Conservation (phyloP, 2,888 invertebrate genomes). For the Caenorhabditis sp. region DNA sequence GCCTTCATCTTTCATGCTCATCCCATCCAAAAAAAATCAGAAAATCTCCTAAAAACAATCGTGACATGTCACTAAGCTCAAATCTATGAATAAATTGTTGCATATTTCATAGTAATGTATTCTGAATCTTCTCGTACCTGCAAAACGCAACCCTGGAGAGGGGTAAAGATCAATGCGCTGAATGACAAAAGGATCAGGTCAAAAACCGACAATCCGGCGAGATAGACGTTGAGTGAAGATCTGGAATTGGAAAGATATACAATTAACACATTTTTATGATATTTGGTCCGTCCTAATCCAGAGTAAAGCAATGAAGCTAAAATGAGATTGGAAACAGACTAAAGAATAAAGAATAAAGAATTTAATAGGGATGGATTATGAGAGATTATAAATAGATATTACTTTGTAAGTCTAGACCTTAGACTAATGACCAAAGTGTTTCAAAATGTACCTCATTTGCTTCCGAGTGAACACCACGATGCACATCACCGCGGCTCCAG, state of each 20-base stretch:
- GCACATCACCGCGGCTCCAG: constrained; percentile 75
- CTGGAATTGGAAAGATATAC: constrained; percentile 50
- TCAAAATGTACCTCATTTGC: constrained; percentile 75
- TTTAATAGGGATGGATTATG: constrained; percentile 34
- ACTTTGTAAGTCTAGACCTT: constrained; percentile 28
- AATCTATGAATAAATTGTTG: constrained; percentile 56
- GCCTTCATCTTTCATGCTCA: too few species aligned
- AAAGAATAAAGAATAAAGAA: constrained; percentile 25
- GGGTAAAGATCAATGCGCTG: constrained; percentile 78
- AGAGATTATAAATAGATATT: too few species aligned
- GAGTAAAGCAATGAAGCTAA: too few species aligned
- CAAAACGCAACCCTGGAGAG: constrained; percentile 72
- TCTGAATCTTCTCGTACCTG: constrained; percentile 59
- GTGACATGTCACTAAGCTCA: constrained; percentile 4
- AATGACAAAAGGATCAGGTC: constrained; percentile 79
- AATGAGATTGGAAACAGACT: too few species aligned
- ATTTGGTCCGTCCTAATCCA: too few species aligned
- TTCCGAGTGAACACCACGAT: constrained; percentile 77
- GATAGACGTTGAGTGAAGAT: constrained; percentile 81
- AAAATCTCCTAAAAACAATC: constrained; percentile 15
- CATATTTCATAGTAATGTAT: constrained; percentile 23
- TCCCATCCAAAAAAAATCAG: too few species aligned
- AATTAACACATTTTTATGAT: too few species aligned
- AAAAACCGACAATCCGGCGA: constrained; percentile 82
- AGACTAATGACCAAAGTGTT: constrained; percentile 4